Conservation (phyloP, 2,888 invertebrate species). For the Barypeithes pellucidus region DNA sequence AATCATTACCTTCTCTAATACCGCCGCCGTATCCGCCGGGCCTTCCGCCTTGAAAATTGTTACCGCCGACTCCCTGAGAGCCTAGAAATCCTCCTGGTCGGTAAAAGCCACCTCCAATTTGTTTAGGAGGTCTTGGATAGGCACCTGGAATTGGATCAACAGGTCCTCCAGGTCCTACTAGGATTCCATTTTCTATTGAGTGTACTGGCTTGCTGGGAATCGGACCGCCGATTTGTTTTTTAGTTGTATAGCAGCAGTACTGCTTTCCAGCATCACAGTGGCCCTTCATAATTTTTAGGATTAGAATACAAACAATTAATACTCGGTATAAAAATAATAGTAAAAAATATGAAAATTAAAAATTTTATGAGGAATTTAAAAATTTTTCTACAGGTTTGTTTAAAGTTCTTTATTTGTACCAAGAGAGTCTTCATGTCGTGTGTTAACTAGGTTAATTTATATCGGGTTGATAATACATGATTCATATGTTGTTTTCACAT, state of each 20-base stretch:
- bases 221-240: constrained; percentile 63
- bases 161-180: constrained; percentile 71
- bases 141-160: constrained; percentile 56
- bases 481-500: no score
- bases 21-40: constrained; percentile 12
- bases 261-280: constrained; percentile 77
- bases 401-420: no score
- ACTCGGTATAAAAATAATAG: no score
- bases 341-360: no score
- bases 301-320: no score
- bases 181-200: constrained; percentile 68
- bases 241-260: constrained; percentile 77
- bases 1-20: background rate
- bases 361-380: no score
- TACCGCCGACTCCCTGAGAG: constrained; percentile 34
- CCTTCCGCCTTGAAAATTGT: constrained; percentile 41
- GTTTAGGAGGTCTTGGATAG: constrained; percentile 43
- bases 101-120: constrained; percentile 47
- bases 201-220: constrained; percentile 66
- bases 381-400: no score
- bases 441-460: no score
- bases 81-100: constrained; percentile 56
- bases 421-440: no score
- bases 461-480: no score
- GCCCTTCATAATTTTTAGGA: constrained; percentile 70